phyloP scores from a whole-genome alignment of 2,797 vertebrate genomes.

The Phalanger gymnotis region DNA sequence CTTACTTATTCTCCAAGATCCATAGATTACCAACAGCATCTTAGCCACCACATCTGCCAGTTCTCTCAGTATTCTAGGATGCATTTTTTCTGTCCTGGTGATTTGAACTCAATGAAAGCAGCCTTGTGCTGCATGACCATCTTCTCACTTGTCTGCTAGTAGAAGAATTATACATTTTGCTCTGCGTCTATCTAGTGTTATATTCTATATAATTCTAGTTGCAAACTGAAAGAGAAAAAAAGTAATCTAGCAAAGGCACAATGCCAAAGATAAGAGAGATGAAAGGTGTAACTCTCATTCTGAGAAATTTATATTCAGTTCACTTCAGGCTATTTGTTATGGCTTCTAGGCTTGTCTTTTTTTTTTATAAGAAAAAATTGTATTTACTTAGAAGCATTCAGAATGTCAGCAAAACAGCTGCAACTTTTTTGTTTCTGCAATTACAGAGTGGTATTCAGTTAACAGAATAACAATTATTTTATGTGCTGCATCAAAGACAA shows the following conservation, averaged over 20 bases:
- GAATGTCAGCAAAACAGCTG: slow-evolving; percentile 90
- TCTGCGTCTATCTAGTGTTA: background rate
- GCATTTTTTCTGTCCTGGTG: background rate
- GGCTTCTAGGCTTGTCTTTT: background rate
- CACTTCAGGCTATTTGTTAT: background rate
- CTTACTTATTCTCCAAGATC: no score
- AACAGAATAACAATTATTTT: no score
- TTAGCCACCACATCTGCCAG: no score
- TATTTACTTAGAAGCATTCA: slow-evolving; percentile 97
- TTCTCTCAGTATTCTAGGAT: background rate
- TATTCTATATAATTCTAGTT: background rate
- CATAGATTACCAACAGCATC: no score
- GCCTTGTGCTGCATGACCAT: background rate
- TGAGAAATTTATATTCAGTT: background rate
- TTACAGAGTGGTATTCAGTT: no score
- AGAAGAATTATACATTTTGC: background rate
- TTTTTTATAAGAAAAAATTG: slow-evolving; percentile 87
- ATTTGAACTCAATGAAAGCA: background rate
- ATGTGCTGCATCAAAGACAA: no score
- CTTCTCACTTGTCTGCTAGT: background rate
- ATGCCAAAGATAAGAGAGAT: background rate
- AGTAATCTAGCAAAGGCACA: background rate
- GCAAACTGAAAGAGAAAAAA: background rate
- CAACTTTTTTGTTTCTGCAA: slow-evolving; percentile 84
- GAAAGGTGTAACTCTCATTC: background rate